Conservation (phyloP, 2,113 vertebrate genomes). For the Spermophilus dauricus region DNA sequence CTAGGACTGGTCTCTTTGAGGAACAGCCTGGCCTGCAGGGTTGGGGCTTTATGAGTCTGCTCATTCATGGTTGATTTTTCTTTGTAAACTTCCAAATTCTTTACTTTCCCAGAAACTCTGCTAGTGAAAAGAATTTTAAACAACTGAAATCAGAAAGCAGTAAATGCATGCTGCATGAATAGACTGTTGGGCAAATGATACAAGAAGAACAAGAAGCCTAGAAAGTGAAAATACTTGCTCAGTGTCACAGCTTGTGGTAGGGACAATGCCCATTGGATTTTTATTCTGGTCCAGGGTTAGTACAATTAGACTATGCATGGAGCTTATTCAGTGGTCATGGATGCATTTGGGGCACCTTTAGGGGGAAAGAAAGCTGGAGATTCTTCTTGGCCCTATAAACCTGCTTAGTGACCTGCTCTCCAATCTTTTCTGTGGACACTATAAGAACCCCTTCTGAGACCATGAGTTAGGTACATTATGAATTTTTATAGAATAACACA, state of each 20-base stretch:
- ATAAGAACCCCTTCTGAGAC: neutral
- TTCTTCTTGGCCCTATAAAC: neutral
- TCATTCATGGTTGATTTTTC: neutral
- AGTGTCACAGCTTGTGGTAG: neutral
- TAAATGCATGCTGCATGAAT: neutral
- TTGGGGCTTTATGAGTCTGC: neutral
- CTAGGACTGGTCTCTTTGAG: neutral
- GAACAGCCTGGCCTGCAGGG: neutral
- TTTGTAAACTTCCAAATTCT: constrained; percentile 1
- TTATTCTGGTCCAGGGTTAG: neutral
- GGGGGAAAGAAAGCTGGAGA: neutral
- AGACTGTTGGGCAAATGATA: neutral
- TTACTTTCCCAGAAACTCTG: neutral
- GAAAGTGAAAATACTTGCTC: neutral
- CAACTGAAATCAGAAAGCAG: neutral
- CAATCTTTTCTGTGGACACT: neutral
- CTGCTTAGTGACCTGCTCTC: neutral
- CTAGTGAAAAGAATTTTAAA: neutral
- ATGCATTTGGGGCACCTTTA: neutral
- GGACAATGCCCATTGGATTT: neutral
- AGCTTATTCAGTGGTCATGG: neutral
- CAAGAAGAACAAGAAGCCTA: neutral
- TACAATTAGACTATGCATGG: neutral
- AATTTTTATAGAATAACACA: constrained; percentile 42
- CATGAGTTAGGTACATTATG: neutral